These are phyloP conservation scores for Leptinotarsa texana DNA, from an alignment of 1,140 invertebrate species.

Conservation along the genomic window DNA sequence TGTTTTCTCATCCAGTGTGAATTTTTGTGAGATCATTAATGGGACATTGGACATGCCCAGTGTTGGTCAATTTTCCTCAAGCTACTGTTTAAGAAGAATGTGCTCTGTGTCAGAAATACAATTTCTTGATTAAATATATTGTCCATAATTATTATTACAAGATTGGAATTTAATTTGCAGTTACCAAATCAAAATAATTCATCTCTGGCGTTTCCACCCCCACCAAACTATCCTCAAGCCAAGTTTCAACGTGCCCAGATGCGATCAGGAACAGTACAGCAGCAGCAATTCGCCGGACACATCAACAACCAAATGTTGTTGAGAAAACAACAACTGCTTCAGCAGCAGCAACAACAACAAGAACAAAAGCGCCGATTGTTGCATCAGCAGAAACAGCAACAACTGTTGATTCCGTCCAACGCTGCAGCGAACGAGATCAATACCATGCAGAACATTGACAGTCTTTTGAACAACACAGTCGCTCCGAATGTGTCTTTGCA, in stretches of 20 bases:
- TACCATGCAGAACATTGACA: conserved; percentile 71
- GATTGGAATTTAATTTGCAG: not conserved
- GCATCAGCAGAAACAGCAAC: conserved; percentile 72
- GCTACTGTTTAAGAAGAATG: too few relatives aligned
- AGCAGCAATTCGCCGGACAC: conserved; percentile 28
- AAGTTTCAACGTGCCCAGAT: conserved; percentile 30
- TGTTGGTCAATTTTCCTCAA: too few relatives aligned
- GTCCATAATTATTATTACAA: not conserved
- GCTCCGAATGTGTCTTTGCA: conserved; percentile 79
- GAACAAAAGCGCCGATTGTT: conserved; percentile 60
- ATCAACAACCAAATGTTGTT: conserved; percentile 27
- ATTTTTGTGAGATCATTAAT: too few relatives aligned
- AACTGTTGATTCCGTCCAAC: conserved; percentile 68
- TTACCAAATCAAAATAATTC: conserved; percentile 35
- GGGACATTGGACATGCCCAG: too few relatives aligned
- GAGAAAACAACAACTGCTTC: conserved; percentile 51
- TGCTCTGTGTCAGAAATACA: not conserved
- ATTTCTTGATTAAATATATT: not conserved
- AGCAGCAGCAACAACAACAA: conserved; percentile 46
- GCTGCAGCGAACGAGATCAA: conserved; percentile 66
- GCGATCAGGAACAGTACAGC: conserved; percentile 16
- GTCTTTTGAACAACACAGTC: conserved; percentile 77
- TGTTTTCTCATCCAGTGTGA: too few relatives aligned
- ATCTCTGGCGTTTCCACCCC: conserved; percentile 49
- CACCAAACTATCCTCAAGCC: conserved; percentile 56